phyloP scores from a whole-genome alignment of 2,113 vertebrate species.

The Cisticola juncidis region DNA sequence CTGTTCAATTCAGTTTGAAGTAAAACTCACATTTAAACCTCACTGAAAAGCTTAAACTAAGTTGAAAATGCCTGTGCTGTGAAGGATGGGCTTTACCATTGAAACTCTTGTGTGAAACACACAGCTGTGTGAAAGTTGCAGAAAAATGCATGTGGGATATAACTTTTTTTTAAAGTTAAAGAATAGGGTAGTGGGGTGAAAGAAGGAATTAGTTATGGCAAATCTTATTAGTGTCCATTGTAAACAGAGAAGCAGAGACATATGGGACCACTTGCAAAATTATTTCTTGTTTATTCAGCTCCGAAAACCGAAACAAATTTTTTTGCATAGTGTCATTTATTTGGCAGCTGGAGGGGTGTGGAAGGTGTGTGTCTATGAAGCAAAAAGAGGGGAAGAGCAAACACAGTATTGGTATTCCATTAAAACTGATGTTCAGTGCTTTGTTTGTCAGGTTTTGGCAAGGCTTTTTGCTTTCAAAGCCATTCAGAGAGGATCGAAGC shows the following conservation, averaged over 20 bases:
- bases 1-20: neutral
- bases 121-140: conserved; percentile 37
- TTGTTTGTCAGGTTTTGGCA: conserved; percentile 63
- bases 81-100: neutral
- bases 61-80: neutral
- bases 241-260: conserved; percentile 67
- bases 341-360: conserved; percentile 67
- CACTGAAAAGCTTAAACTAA: neutral
- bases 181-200: conserved; percentile 64
- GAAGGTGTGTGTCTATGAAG: conserved; percentile 45
- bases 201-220: conserved; percentile 79
- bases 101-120: neutral
- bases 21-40: neutral
- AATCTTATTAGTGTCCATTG: conserved; percentile 77
- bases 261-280: conserved; percentile 74
- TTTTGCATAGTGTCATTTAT: conserved; percentile 72
- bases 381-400: neutral
- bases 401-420: conserved; percentile 28
- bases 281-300: conserved; percentile 73
- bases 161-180: neutral
- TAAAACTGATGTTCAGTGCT: conserved; percentile 34
- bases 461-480: conserved; percentile 62
- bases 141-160: conserved; percentile 10
- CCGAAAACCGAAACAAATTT: conserved; percentile 69
- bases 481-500: conserved; percentile 41